These are phyloP conservation scores for Anadara kagoshimensis DNA, from an alignment of 1,140 invertebrate genomes.

Conservation along the genomic window DNA sequence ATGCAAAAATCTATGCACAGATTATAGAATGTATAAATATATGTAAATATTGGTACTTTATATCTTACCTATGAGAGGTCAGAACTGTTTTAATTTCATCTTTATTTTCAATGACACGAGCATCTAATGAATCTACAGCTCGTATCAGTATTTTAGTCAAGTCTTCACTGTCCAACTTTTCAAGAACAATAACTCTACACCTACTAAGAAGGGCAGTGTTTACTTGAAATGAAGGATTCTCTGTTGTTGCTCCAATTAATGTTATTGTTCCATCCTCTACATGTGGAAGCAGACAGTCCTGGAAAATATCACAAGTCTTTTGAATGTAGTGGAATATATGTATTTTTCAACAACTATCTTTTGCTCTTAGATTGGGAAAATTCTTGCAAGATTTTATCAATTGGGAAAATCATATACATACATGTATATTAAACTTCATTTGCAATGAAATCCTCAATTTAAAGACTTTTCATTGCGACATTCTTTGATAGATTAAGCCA, in stretches of 20 bases:
- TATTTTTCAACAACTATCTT: no score
- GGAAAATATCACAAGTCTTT: conserved; percentile 8
- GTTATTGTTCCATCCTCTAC: conserved; percentile 88
- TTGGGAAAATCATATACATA: no score
- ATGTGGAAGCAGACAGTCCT: conserved; percentile 85
- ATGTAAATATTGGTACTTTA: no score
- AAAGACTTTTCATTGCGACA: no score
- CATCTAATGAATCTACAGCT: conserved; percentile 73
- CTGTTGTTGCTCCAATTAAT: conserved; percentile 89
- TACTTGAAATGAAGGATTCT: conserved; percentile 90
- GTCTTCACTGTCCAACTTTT: conserved; percentile 80
- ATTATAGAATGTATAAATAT: no score
- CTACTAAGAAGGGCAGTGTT: conserved; percentile 87
- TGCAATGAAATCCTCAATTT: no score
- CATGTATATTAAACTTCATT: no score
- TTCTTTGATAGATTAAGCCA: no score
- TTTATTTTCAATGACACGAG: conserved; percentile 22
- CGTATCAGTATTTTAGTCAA: conserved; percentile 80
- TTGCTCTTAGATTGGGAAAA: no score
- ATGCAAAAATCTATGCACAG: no score
- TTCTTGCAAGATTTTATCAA: no score
- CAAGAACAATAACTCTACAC: conserved; percentile 81
- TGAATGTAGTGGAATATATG: neutral
- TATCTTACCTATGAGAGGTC: no score
- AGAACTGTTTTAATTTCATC: conserved; percentile 3